Percentiles rank a stretch among this genome's conserved stretches.
Evolutionary conservation across 2,113 vertebrate genomes (phyloP).

Genomic region (Tetrao urogallus): DNA sequence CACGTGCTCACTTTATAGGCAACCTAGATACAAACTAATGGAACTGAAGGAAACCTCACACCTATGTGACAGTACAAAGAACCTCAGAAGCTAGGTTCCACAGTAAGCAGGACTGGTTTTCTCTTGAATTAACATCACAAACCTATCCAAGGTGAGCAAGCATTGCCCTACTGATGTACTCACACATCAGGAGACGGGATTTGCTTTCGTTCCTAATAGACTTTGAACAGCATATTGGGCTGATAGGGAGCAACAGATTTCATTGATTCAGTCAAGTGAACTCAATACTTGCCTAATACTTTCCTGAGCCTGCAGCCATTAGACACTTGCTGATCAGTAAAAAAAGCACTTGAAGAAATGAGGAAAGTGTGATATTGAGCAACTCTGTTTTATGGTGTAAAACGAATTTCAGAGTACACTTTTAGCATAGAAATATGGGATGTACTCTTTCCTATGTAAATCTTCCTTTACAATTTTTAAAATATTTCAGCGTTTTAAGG

Average conservation of each 20-base stretch:
- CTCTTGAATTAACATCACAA: background rate
- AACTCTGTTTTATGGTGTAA: background rate
- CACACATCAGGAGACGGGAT: background rate
- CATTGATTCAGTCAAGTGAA: background rate
- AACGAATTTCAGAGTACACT: background rate
- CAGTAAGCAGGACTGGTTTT: background rate
- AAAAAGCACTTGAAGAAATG: background rate
- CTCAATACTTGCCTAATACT: background rate
- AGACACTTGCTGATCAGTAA: background rate
- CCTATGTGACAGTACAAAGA: background rate
- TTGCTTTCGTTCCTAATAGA: background rate
- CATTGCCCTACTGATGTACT: background rate
- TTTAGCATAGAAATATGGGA: background rate
- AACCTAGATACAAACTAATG: background rate
- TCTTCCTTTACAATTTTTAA: background rate
- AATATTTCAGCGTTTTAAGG: background rate
- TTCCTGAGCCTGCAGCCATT: background rate
- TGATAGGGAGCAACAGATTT: constrained; percentile 7
- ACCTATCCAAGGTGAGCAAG: background rate
- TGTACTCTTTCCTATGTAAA: background rate
- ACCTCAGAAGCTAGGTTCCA: background rate
- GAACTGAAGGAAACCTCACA: background rate
- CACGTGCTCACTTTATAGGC: background rate
- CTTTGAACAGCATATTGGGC: background rate
- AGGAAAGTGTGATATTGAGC: background rate